A percentile compares a stretch with the other conserved stretches of the same genome.
These are phyloP conservation scores for Euschistus heros DNA, from an alignment of 1,140 invertebrate genomes.

Conservation along the genomic window DNA sequence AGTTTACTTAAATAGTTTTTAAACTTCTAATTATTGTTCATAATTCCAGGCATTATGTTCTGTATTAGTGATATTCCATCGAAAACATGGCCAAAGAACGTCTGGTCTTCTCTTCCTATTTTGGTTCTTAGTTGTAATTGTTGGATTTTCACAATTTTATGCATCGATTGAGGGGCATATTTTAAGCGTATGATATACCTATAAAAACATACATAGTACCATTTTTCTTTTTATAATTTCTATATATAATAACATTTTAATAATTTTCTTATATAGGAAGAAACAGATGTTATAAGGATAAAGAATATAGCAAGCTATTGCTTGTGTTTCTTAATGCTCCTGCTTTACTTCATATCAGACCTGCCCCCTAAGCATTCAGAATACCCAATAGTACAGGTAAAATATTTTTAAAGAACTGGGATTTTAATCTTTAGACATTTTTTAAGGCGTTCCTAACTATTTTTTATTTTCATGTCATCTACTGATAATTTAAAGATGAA, in stretches of 20 bases:
- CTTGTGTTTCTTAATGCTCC: slow-evolving; percentile 55
- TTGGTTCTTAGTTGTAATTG: slow-evolving; percentile 65
- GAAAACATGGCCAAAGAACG: slow-evolving; percentile 69
- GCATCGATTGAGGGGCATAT: no score
- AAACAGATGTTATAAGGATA: slow-evolving; percentile 29
- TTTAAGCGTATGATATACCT: no score
- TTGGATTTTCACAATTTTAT: slow-evolving; percentile 55
- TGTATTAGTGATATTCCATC: slow-evolving; percentile 62
- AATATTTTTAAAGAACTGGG: no score
- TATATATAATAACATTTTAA: no score
- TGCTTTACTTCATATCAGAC: slow-evolving; percentile 77
- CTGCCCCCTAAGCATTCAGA: slow-evolving; percentile 53
- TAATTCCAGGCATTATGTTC: slow-evolving; percentile 54
- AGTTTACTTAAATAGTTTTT: slow-evolving; percentile 6
- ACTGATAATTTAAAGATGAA: no score
- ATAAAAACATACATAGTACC: no score
- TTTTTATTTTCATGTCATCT: no score
- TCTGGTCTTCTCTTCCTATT: slow-evolving; percentile 82
- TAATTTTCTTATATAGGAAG: no score
- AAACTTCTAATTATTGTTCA: neutral
- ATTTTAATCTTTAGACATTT: no score
- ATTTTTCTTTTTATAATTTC: no score
- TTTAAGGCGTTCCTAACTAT: no score
- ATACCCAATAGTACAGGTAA: slow-evolving; percentile 55
- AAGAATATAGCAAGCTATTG: slow-evolving; percentile 76